These are phyloP conservation scores for Dipodomys merriami DNA, from an alignment of 2,113 vertebrate genomes.

Conservation along the genomic window DNA sequence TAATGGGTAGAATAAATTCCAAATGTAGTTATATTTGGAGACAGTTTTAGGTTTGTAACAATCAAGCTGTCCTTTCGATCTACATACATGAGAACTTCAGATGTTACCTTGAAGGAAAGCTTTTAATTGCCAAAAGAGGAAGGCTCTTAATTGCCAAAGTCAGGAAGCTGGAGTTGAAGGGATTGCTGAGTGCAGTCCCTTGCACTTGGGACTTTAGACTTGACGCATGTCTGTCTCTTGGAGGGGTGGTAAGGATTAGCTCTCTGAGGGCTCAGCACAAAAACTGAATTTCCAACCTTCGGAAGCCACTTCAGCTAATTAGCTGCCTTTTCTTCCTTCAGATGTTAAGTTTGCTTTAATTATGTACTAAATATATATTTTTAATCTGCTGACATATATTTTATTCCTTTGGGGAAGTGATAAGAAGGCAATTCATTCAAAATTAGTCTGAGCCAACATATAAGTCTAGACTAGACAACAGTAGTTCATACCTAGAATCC, in stretches of 20 bases:
- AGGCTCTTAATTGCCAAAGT: conserved; percentile 15
- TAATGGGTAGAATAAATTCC: conserved; percentile 54
- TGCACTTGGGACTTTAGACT: background rate
- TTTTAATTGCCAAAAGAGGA: conserved; percentile 22
- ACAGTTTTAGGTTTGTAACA: conserved; percentile 48
- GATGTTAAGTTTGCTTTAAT: conserved; percentile 9
- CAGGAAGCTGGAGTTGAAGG: background rate
- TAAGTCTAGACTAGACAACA: background rate
- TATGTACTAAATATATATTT: conserved; percentile 21
- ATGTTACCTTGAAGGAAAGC: background rate
- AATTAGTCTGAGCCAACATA: conserved; percentile 46
- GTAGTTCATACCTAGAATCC: no score
- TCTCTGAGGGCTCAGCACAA: conserved; percentile 2
- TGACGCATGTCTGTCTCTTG: background rate
- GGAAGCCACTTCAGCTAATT: background rate
- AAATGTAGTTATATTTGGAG: conserved; percentile 57
- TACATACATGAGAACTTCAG: conserved; percentile 7
- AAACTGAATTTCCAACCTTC: conserved; percentile 38
- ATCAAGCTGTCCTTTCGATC: conserved; percentile 58
- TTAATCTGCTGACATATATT: conserved; percentile 50
- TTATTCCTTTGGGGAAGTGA: conserved; percentile 42
- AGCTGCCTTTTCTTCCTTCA: conserved; percentile 23
- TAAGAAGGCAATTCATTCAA: conserved; percentile 54
- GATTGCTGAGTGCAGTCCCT: background rate
- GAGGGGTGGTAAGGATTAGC: background rate